Evolutionary conservation across 2,113 vertebrate genomes (phyloP).

Genomic region (Anas platyrhynchos): DNA sequence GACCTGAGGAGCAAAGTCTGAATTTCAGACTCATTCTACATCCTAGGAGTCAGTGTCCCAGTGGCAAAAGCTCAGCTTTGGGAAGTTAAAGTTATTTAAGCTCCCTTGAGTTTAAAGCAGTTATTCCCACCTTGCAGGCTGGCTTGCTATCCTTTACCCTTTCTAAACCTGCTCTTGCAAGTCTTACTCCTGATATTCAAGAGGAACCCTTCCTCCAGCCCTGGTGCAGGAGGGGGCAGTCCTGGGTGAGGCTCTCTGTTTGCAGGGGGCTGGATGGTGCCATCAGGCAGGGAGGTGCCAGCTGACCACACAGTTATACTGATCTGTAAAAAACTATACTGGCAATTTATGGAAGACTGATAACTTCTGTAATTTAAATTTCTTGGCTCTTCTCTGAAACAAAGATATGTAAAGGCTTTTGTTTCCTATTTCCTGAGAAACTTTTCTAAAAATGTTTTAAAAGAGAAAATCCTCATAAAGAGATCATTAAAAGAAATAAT

Average conservation of each 20-base stretch:
- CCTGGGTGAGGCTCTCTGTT: background rate
- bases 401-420: background rate
- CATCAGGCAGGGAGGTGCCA: background rate
- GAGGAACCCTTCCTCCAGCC: background rate
- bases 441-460: background rate
- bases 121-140: background rate
- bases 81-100: background rate
- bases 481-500: background rate
- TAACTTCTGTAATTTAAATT: background rate
- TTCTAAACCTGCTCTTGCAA: background rate
- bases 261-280: background rate
- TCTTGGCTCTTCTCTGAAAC: background rate
- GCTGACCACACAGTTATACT: background rate
- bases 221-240: background rate
- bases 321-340: background rate
- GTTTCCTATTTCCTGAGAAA: background rate
- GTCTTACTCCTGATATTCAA: background rate
- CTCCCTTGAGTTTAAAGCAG: background rate
- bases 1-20: background rate
- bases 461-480: background rate
- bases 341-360: background rate
- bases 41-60: accelerated
- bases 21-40: background rate
- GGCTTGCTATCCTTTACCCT: background rate
- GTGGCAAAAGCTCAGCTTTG: background rate